phyloP scores from a whole-genome alignment of 2,797 vertebrate genomes.

The Bradypus variegatus region DNA sequence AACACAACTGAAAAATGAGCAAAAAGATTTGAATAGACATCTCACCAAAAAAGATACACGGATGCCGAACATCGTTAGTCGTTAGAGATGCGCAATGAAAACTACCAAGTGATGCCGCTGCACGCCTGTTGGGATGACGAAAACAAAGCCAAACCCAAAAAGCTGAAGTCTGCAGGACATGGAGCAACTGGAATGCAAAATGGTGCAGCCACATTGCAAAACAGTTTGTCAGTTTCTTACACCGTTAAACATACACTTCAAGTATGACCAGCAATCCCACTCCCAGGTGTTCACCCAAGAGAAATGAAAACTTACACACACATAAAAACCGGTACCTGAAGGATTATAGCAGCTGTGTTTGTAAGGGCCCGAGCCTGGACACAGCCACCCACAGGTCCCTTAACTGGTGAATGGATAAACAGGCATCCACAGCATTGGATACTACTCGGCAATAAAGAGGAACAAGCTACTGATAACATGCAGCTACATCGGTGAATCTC shows the following conservation, averaged over 20 bases:
- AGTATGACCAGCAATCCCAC: not conserved
- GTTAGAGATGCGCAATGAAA: not conserved
- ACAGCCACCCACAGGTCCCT: accelerated
- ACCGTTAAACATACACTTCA: not conserved
- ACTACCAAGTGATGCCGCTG: accelerated
- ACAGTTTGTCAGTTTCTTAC: not conserved
- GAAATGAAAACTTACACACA: not conserved
- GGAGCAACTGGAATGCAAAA: accelerated
- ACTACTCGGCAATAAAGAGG: not conserved
- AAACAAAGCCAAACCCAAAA: not conserved
- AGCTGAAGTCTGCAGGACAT: accelerated
- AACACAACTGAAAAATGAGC: not conserved
- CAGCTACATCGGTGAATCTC: not conserved
- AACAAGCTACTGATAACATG: accelerated
- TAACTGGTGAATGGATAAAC: not conserved
- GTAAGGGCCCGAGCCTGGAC: not conserved
- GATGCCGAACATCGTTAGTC: too few relatives aligned
- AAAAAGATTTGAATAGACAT: not conserved
- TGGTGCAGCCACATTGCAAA: accelerated
- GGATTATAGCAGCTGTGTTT: not conserved
- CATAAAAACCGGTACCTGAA: accelerated
- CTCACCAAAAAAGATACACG: not conserved
- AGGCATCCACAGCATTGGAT: accelerated
- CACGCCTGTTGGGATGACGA: accelerated
- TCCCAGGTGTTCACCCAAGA: not conserved